Base-by-base conservation (phyloP, 1,140 invertebrate species). In the Halyomorpha halys region DNA sequence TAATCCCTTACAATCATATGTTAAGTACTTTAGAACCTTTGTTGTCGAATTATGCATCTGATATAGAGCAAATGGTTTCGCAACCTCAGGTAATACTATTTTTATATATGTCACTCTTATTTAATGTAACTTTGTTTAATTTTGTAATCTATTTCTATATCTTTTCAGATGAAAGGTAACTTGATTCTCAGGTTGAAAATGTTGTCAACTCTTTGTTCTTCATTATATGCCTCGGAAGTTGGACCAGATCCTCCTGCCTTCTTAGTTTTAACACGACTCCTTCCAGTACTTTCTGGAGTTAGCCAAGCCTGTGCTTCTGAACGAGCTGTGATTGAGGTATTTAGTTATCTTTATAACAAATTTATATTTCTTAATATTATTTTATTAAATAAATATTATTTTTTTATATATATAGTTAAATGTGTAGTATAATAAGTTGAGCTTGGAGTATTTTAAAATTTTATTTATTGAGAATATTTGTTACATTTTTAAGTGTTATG, bases 1-100 rank as follows among this genome's bases (percentile, higher is more conserved):
- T 86, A 0, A 72, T 90, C 49, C 76, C 82, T 13, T 73, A 81
- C 1, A 77, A 82, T 8, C 77, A 79, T 59, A 85, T 89, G 67
- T 78, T 90, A 68, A 74, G 78, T 34, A 86, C 86, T 70, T 74
- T 92, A 15, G 83, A 89, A 66, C 75, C 79, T 0, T 82, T 90
- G 14, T 72, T 91, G 9, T 79, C 82, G 0, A 75, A 72, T 67
- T 73, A 77, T 47, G 49, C 56, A 3, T 56, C n/a, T 21, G 44
- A 19, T 21, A 64, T 65, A 13, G 44, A 49, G n/a, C 25, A 59
- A 19, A 27, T 61, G 15, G 15, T 65, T 3, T 49, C 63, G 2
- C 56, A 64, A 25, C 47, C 59, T 23, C 16, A 63, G 34, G 21
- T 53, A 54, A 44, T 39, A 44, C 21, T 65, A n/a, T 60, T 65